These are phyloP conservation scores for Drosophila serrata DNA, from an alignment of 1,140 invertebrate genomes.

Conservation along the genomic window DNA sequence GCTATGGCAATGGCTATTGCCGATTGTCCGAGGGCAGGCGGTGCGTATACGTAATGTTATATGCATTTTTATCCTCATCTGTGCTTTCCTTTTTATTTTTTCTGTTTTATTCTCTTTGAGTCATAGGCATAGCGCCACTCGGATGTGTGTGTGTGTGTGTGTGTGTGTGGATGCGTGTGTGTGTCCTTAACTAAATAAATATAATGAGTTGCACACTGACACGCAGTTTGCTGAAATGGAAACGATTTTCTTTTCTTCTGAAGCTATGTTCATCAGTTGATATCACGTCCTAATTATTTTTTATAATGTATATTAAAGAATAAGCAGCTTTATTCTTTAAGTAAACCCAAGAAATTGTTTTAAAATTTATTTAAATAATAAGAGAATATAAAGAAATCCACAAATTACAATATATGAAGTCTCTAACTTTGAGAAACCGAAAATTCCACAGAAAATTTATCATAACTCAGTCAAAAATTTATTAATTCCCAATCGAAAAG, in stretches of 20 bases:
- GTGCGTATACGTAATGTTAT: slow-evolving; percentile 76
- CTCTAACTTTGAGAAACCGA: too few species aligned
- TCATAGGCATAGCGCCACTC: slow-evolving; percentile 35
- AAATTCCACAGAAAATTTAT: too few species aligned
- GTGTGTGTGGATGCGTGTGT: slow-evolving; percentile 3
- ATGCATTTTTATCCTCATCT: slow-evolving; percentile 41
- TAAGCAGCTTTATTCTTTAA: too few species aligned
- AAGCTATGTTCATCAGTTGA: background rate
- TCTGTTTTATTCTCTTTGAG: slow-evolving; percentile 3
- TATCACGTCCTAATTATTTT: too few species aligned
- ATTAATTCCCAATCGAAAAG: too few species aligned
- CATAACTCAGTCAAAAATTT: too few species aligned
- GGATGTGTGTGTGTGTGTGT: slow-evolving; percentile 26
- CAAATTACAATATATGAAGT: too few species aligned
- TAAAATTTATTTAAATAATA: too few species aligned
- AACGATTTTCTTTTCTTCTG: accelerated
- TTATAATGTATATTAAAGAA: too few species aligned
- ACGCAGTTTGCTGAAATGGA: background rate
- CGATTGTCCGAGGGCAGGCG: slow-evolving; percentile 18
- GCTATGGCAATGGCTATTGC: slow-evolving; percentile 4
- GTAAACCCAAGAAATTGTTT: too few species aligned
- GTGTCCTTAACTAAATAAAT: slow-evolving; percentile 77
- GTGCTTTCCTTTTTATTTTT: slow-evolving; percentile 5
- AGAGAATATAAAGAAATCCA: too few species aligned
- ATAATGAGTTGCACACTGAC: slow-evolving; percentile 73